These are phyloP conservation scores for Alentia gelatinosa DNA, from an alignment of 2,888 invertebrate genomes.

Conservation along the genomic window DNA sequence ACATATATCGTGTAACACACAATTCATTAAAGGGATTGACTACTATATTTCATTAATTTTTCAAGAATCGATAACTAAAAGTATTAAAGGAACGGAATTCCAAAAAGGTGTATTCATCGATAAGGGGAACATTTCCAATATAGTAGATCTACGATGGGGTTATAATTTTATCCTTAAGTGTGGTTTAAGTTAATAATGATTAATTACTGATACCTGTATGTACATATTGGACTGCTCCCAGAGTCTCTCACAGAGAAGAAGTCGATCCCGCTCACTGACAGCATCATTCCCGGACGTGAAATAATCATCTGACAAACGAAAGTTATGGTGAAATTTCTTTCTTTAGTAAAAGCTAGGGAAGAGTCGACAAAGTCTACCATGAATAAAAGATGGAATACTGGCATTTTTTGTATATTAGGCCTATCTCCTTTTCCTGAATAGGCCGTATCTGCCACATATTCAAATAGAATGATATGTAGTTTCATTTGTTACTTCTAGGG, in stretches of 20 bases:
- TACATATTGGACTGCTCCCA: constrained; percentile 70
- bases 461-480: too few species aligned
- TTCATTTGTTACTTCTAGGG: too few species aligned
- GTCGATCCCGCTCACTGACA: constrained; percentile 60
- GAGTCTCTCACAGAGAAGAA: constrained; percentile 64
- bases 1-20: too few species aligned
- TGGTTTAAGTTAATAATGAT: too few species aligned
- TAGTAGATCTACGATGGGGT: too few species aligned
- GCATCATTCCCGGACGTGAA: constrained; percentile 40
- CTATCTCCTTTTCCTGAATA: background rate
- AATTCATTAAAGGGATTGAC: too few species aligned
- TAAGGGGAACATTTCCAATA: too few species aligned
- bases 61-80: background rate
- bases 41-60: too few species aligned
- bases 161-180: too few species aligned
- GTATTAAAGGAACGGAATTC: background rate
- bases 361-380: background rate
- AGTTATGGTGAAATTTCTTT: background rate
- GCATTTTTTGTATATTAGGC: background rate
- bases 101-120: too few species aligned
- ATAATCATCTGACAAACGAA: constrained; percentile 54
- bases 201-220: constrained; percentile 69
- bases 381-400: background rate
- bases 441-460: background rate
- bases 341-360: background rate